Evolutionary conservation across 2,113 vertebrate genomes (phyloP).

Genomic region (Myotis lucifugus): DNA sequence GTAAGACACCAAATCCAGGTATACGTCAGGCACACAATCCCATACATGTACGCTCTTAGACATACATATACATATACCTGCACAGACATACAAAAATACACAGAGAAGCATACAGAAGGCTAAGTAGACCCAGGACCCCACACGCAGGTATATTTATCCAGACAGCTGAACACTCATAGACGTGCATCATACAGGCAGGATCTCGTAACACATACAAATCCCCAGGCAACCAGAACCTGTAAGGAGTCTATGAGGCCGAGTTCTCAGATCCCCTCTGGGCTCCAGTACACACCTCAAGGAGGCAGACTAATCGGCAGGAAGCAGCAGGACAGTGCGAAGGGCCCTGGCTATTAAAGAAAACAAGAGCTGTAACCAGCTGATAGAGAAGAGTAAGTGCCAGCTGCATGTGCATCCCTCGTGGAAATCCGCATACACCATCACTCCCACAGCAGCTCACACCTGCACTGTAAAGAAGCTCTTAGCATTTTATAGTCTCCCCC

Average conservation of each 20-base stretch:
- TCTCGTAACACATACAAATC: background rate
- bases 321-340: background rate
- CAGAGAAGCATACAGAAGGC: background rate
- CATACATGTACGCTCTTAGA: background rate
- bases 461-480: background rate
- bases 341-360: conserved; percentile 44
- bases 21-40: background rate
- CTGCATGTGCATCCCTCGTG: background rate
- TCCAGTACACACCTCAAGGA: background rate
- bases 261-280: conserved; percentile 8
- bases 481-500: background rate
- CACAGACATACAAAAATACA: background rate
- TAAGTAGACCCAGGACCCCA: background rate
- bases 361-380: background rate
- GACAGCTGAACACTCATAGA: background rate
- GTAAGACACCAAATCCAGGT: background rate
- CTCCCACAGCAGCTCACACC: background rate
- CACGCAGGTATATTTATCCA: conserved; percentile 25
- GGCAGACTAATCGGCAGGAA: conserved; percentile 41
- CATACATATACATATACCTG: background rate
- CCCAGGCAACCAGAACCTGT: background rate
- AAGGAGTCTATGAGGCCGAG: background rate
- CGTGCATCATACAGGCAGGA: background rate
- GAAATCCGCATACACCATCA: background rate
- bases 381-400: background rate